Evolutionary conservation across 2,888 invertebrate genomes (phyloP).

Genomic region (Arge pagana): DNA sequence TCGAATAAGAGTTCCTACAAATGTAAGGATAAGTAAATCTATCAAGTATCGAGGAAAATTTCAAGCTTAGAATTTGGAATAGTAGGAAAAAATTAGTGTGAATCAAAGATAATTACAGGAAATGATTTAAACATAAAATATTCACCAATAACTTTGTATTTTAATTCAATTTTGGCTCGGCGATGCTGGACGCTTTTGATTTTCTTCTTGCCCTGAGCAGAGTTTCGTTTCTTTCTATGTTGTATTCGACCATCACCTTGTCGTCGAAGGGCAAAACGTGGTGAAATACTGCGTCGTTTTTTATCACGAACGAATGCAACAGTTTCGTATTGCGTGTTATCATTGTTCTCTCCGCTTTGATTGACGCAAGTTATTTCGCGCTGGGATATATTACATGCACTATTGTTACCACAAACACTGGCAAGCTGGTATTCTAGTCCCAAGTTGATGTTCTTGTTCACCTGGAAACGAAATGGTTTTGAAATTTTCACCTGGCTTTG

Average conservation of each 20-base stretch:
- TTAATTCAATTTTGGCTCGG: slow-evolving; percentile 45
- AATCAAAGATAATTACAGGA: slow-evolving; percentile 18
- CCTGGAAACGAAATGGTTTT: slow-evolving; percentile 35
- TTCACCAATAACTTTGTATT: slow-evolving; percentile 46
- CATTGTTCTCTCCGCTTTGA: slow-evolving; percentile 39
- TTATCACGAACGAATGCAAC: too few species aligned
- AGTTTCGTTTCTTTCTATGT: slow-evolving; percentile 46
- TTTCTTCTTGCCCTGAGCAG: slow-evolving; percentile 19
- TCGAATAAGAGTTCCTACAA: slow-evolving; percentile 45
- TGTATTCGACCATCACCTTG: too few species aligned
- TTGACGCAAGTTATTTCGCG: slow-evolving; percentile 40
- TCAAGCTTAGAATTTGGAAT: background rate
- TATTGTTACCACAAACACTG: slow-evolving; percentile 43
- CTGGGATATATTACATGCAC: slow-evolving; percentile 43
- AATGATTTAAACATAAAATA: background rate
- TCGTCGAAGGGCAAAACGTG: too few species aligned
- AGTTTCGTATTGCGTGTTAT: too few species aligned
- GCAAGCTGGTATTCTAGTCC: slow-evolving; percentile 42
- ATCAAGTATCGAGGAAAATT: too few species aligned
- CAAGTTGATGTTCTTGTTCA: slow-evolving; percentile 45
- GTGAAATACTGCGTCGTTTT: too few species aligned
- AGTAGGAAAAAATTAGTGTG: background rate
- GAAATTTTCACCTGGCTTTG: too few species aligned
- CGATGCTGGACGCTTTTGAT: slow-evolving; percentile 29
- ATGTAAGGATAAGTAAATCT: too few species aligned